Evolutionary conservation across 2,888 invertebrate genomes (phyloP), one percentile per base, ranked within the genome.

Genomic region (Torymus texanus): DNA sequence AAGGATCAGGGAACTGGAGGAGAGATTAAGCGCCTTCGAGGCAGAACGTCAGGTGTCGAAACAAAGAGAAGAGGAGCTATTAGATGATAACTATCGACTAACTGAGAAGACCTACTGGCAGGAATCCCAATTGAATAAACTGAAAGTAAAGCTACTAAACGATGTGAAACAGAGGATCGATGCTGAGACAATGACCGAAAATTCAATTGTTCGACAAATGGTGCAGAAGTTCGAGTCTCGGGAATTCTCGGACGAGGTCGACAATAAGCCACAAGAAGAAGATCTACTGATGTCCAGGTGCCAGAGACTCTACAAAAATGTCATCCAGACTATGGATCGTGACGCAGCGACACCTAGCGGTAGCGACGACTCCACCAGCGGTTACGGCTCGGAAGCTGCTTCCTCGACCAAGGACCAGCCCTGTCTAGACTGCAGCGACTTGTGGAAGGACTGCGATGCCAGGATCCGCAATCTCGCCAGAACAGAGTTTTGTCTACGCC

Each of bases 371-470:
- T 41, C 2, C 41, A 21, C 53, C 66, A 2, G 11, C 4, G 21
- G 11, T 12, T 41, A 41, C 41, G 41, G 41, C 41, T 41, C 41
- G 8, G 41, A 41, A 41, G 5, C 18, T 11, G 5, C 13, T 13
- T 24, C 5, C 12, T 2, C 53, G 11, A 2, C 24, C 14, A 18
- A 29, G 67, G 18, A 21, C 0, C 65, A 91, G 88, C 73, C 78
- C 13, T 93, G 91, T 87, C 88, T 91, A 83, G 93, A 91, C 85
- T 93, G 91, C 89, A 93, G 91, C 85, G 91, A 91, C 61, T 91
- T 91, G 72, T 92, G 92, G 86, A 91, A 92, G 82, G 91, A 88
- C 53, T 91, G 90, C 75, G 90, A 92, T 76, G 92, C 93, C 82
- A 82, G 81, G 68, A 82, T 85, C 14, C 72, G 71, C 14, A 74